phyloP scores from a whole-genome alignment of 2,888 invertebrate genomes.

The Lithophane socia region DNA sequence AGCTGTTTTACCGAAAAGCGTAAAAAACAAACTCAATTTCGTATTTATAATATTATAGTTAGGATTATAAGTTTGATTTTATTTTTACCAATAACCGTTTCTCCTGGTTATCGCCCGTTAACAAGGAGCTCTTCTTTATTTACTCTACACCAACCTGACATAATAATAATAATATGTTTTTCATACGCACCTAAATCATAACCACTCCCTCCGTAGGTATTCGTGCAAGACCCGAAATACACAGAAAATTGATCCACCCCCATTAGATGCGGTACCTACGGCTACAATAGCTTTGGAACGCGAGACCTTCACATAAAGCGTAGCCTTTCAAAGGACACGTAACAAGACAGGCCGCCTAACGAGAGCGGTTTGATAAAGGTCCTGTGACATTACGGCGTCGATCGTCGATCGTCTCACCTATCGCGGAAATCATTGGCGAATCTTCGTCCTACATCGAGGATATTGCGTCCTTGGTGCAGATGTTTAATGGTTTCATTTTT shows the following conservation, averaged over 20 bases:
- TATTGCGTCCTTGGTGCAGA: constrained; percentile 10
- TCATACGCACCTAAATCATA: not conserved
- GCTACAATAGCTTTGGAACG: constrained; percentile 24
- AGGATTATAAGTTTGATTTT: not conserved
- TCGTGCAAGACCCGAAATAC: not conserved
- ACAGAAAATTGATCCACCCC: constrained; percentile 24
- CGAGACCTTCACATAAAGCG: constrained; percentile 9
- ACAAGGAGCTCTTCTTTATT: not conserved
- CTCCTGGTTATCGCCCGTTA: not conserved
- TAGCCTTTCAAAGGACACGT: constrained; percentile 21
- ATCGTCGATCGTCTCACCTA: constrained; percentile 17
- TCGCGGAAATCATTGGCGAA: constrained; percentile 31
- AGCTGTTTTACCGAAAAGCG: no score
- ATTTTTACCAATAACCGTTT: not conserved
- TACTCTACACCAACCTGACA: not conserved
- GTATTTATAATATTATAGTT: no score
- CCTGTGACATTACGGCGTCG: constrained; percentile 23
- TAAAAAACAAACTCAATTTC: no score
- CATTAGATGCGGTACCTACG: constrained; percentile 21
- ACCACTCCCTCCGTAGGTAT: constrained; percentile 14
- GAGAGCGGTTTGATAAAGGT: constrained; percentile 45
- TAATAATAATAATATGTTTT: not conserved
- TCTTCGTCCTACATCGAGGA: constrained; percentile 11
- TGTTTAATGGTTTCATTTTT: constrained; percentile 31
- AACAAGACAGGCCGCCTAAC: constrained; percentile 43